Evolutionary conservation across 1,140 invertebrate species (phyloP).

Genomic region (Onthophagus taurus): DNA sequence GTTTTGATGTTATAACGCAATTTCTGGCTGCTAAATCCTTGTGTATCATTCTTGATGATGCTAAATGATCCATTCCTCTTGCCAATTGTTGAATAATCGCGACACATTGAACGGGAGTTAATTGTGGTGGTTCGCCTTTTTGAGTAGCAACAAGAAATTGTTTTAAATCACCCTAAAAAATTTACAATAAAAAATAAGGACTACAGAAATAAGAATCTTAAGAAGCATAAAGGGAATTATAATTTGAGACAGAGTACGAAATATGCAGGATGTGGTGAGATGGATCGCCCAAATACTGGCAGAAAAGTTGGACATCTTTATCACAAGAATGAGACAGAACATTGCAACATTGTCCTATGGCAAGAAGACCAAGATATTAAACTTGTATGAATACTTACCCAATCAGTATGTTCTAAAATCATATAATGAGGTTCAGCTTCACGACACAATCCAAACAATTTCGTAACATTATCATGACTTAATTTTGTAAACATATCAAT

Average conservation of each 20-base stretch:
- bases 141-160: slow-evolving; percentile 80
- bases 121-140: slow-evolving; percentile 44
- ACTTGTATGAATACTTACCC: slow-evolving; percentile 57
- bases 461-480: slow-evolving; percentile 69
- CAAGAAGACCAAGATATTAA: too few species aligned
- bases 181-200: neutral
- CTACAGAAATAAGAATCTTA: slow-evolving; percentile 5
- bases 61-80: slow-evolving; percentile 73
- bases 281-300: too few species aligned
- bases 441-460: slow-evolving; percentile 70
- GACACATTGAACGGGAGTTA: slow-evolving; percentile 61
- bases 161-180: slow-evolving; percentile 77
- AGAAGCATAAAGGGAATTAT: too few species aligned
- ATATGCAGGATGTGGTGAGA: too few species aligned
- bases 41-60: slow-evolving; percentile 67
- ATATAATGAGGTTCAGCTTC: slow-evolving; percentile 81
- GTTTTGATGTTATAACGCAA: slow-evolving; percentile 74
- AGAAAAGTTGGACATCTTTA: too few species aligned
- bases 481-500: slow-evolving; percentile 75
- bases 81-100: slow-evolving; percentile 69
- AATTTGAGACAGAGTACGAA: too few species aligned
- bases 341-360: too few species aligned
- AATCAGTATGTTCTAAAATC: slow-evolving; percentile 86
- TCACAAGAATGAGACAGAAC: too few species aligned
- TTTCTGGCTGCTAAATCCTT: slow-evolving; percentile 89